Evolutionary conservation across 2,113 vertebrate genomes (phyloP), one percentile per base, ranked within the genome.

Genomic region (Cephalophus harveyi): DNA sequence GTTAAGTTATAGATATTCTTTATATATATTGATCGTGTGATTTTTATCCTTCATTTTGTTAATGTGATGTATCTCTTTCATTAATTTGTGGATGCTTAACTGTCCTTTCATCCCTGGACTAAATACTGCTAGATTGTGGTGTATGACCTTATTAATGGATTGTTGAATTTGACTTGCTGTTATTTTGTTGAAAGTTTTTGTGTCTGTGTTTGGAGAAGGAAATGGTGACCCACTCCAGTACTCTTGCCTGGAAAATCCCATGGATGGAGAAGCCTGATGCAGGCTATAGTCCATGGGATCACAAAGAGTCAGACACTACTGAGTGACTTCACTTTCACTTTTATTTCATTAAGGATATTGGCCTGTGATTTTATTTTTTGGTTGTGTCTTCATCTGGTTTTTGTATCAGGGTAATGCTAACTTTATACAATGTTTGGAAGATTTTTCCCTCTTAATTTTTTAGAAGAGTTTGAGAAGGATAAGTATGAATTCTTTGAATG

Each of bases 231-330:
- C n/a, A 71, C n/a, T 71, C n/a, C 17, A 71, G 8, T 36, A 71
- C 33, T 71, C n/a, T 71, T 71, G n/a, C 64, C 17, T 36, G n/a
- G 64, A 71, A 36, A 36, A 36, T 71, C 64, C n/a, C 2, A 21
- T 36, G 64, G 17, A 71, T 71, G 64, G 17, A 71, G n/a, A 5
- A 71, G 9, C n/a, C 64, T 36, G n/a, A 21, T 36, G n/a, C 64
- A 36, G n/a, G 17, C 64, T 67, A 1, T 67, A 36, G 64, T 21
- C 64, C n/a, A 21, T 21, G 64, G 64, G 33, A 9, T 71, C 4
- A 0, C 64, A 71, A 36, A 11, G 64, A 21, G 19, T 71, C 0
- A 0, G n/a, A 21, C 33, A 71, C 2, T 5, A 71, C 64, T 36
- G 64, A 71, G 9, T 0, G 8, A 67, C 64, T n/a, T 67, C 33